Percentiles rank a stretch among this genome's conserved stretches.
Evolutionary conservation across 2,797 vertebrate species (phyloP).

Genomic region (Catharus ustulatus): DNA sequence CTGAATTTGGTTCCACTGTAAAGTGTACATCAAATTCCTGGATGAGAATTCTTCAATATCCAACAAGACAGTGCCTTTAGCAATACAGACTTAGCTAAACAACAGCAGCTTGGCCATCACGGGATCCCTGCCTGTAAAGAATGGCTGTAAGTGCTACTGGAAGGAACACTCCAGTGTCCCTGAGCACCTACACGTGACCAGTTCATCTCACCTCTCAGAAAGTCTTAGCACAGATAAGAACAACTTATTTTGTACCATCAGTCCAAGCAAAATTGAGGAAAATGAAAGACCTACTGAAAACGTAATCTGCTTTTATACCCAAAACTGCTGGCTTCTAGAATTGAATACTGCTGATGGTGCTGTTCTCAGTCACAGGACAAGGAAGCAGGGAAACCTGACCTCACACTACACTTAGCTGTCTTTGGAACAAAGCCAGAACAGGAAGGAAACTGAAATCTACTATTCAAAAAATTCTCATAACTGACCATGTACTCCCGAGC

Average conservation of each 20-base stretch:
- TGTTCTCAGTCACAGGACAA: neutral
- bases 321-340: neutral
- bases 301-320: neutral
- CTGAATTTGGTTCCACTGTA: neutral
- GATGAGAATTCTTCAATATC: neutral
- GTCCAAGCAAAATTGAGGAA: neutral
- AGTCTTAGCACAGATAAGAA: neutral
- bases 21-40: neutral
- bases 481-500: neutral
- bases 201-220: neutral
- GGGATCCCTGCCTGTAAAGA: neutral
- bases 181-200: neutral
- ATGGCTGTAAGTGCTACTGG: neutral
- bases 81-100: neutral
- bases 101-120: neutral
- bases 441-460: neutral
- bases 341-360: neutral
- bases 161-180: neutral
- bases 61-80: neutral
- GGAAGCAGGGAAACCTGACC: neutral
- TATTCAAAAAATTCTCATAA: neutral
- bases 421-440: neutral
- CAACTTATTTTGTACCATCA: neutral
- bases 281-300: neutral
- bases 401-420: neutral